Percentiles rank a stretch among this genome's conserved stretches.
phyloP scores from a whole-genome alignment of 2,888 invertebrate genomes.

The Eristalinus sepulchralis region DNA sequence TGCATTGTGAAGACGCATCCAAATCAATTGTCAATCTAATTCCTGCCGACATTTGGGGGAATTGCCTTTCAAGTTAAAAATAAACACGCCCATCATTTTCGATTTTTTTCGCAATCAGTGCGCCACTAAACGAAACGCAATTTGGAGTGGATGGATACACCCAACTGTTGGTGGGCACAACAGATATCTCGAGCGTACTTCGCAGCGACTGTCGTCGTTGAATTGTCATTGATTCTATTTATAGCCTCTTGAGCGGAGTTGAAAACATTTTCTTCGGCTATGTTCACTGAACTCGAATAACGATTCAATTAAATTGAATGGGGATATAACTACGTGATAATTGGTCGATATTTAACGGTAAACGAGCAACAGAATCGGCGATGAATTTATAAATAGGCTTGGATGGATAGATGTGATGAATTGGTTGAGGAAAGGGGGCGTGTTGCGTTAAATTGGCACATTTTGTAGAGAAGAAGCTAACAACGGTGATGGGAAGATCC shows the following conservation, averaged over 20 bases:
- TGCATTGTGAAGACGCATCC: not conserved
- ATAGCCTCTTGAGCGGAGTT: not conserved
- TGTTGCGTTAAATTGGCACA: not conserved
- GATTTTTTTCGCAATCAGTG: not conserved
- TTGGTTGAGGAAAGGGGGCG: not conserved
- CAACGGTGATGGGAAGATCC: too few species aligned
- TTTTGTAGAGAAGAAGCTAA: not conserved
- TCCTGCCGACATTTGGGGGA: not conserved
- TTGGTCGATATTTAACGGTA: not conserved
- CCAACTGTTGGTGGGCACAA: not conserved
- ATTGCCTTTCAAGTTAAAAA: not conserved
- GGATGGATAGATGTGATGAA: not conserved
- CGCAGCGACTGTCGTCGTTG: not conserved
- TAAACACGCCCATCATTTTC: not conserved
- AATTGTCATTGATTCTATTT: slow-evolving; percentile 14
- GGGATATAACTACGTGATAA: not conserved
- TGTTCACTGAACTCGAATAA: slow-evolving; percentile 9
- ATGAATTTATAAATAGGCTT: not conserved
- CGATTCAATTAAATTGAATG: not conserved
- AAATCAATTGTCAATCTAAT: not conserved
- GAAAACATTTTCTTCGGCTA: not conserved
- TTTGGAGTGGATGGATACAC: not conserved
- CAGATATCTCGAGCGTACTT: not conserved
- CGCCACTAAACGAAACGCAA: not conserved
- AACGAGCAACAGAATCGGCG: not conserved